A percentile compares a stretch with the other conserved stretches of the same genome.
These are phyloP conservation scores for Drosophila anomalata DNA, from an alignment of 2,888 invertebrate genomes.

Conservation along the genomic window DNA sequence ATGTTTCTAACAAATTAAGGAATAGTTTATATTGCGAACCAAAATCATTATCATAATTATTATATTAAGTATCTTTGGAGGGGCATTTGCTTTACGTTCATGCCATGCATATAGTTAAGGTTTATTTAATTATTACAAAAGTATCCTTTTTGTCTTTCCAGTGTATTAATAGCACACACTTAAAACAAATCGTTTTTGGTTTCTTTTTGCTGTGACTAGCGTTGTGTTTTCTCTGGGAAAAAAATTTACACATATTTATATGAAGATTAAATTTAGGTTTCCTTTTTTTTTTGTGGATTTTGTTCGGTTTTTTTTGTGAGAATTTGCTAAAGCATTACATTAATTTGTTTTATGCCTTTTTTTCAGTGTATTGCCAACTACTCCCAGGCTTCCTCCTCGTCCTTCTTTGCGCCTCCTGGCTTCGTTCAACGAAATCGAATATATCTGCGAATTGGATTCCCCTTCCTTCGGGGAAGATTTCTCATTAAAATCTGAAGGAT, in stretches of 20 bases:
- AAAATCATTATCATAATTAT: conserved; percentile 17
- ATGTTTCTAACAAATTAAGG: conserved; percentile 48
- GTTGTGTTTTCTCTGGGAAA: conserved; percentile 59
- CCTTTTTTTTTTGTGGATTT: conserved; percentile 1
- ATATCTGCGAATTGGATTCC: not conserved
- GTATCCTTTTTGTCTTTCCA: conserved; percentile 27
- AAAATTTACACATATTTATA: conserved; percentile 67
- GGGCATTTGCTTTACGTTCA: conserved; percentile 42
- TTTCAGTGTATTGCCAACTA: conserved; percentile 43
- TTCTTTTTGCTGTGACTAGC: conserved; percentile 65
- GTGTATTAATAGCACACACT: conserved; percentile 56
- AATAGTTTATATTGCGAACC: conserved; percentile 20
- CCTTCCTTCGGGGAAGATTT: not conserved
- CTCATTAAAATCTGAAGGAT: conserved; percentile 4
- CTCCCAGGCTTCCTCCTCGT: conserved; percentile 1
- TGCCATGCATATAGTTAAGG: conserved; percentile 66
- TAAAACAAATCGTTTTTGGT: conserved; percentile 46
- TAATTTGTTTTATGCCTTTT: conserved; percentile 12
- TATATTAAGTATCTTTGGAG: conserved; percentile 30
- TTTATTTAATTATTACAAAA: conserved; percentile 63
- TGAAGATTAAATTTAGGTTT: conserved; percentile 27
- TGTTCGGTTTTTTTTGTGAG: conserved; percentile 28
- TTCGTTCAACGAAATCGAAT: conserved; percentile 38
- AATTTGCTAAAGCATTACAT: conserved; percentile 51
- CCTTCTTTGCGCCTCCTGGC: conserved; percentile 2